phyloP scores from a whole-genome alignment of 2,888 invertebrate genomes.

The Tinea semifulvella region DNA sequence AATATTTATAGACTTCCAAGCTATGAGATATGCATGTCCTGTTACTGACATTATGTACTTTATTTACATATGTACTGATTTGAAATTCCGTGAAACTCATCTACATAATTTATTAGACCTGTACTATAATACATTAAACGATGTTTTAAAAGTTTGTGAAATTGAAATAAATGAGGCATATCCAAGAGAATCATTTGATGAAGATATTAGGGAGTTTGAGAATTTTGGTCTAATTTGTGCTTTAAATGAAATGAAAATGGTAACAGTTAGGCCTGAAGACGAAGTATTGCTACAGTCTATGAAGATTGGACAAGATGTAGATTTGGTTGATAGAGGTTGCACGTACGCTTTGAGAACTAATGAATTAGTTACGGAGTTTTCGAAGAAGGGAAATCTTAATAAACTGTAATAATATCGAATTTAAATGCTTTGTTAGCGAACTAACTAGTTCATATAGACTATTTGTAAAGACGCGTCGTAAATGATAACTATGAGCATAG shows the following conservation, averaged over 20 bases:
- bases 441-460: too few species aligned
- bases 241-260: conserved; percentile 39
- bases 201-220: conserved; percentile 32
- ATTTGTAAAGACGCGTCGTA: too few species aligned
- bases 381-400: conserved; percentile 35
- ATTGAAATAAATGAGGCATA: conserved; percentile 34
- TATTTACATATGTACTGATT: conserved; percentile 41
- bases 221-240: conserved; percentile 43
- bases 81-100: conserved; percentile 38
- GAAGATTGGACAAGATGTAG: conserved; percentile 22
- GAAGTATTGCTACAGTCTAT: conserved; percentile 24
- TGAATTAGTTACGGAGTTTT: conserved; percentile 40
- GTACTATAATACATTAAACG: conserved; percentile 37
- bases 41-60: conserved; percentile 44
- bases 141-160: conserved; percentile 31
- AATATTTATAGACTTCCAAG: conserved; percentile 51
- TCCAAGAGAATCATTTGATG: conserved; percentile 31
- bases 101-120: conserved; percentile 30
- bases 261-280: conserved; percentile 31
- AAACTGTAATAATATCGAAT: conserved; percentile 22
- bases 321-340: conserved; percentile 24
- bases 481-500: too few species aligned
- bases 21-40: conserved; percentile 45
- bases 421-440: neutral
- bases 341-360: conserved; percentile 35